Base-by-base conservation (phyloP, 2,797 vertebrate genomes). In the Danio jaintianensis region DNA sequence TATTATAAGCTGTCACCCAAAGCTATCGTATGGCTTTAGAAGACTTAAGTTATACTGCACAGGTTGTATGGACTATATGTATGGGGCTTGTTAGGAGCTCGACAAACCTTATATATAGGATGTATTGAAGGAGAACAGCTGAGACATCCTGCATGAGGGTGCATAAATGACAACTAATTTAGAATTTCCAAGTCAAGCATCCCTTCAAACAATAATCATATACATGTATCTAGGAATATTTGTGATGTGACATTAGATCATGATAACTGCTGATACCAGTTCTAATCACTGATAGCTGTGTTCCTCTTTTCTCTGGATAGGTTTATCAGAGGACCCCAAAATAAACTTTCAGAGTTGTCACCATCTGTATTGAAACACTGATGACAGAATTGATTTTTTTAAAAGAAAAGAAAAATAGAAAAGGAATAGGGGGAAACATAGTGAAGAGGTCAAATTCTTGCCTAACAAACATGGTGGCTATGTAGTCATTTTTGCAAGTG, bases 391-490 rank as follows among this genome's bases (percentile, higher is more conserved):
- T 50, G 15, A 10, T 29, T 53, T 4, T 20, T 40, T 10, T 1
- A 47, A 79, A 48, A 20, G 50, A 16, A 7, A n/a, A 7, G 18
- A 3, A 9, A 45, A 61, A 52, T 20, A 22, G 45, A 38, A 7
- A 71, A 50, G 15, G 2, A 58, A 68, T 12, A 61, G n/a, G n/a
- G n/a, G n/a, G n/a, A 63, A 53, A 74, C 0, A 22, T 53, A 5
- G 20, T 52, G 4, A 59, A 62, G 1, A 73, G 72, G 61, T 70
- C 29, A 52, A 69, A 62, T 42, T 29, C 53, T 75, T 64, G 72
- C 68, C 63, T 69, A 59, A 69, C 74, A 81, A 71, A 85, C 80
- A 84, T 71, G 84, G 68, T 70, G 67, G 80, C 66, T 71, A 59
- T 83, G 56, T 73, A 70, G 50, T 81, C 50, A 81, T 82, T 63